phyloP scores from a whole-genome alignment of 2,888 invertebrate genomes.

The Bursaphelenchus okinawaensis region DNA sequence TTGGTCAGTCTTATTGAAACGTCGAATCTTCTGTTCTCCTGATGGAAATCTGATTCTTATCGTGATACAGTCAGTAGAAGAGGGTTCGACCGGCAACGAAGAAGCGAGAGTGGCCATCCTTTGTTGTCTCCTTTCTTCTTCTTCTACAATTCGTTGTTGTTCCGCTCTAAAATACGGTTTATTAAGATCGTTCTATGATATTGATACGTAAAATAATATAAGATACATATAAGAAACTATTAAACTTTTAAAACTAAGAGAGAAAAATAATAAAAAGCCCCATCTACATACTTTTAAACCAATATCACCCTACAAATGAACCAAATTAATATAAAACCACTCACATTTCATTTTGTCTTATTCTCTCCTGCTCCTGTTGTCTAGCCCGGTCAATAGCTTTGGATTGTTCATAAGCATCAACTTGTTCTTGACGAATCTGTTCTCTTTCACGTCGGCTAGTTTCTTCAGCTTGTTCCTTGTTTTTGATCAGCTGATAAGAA shows the following conservation, averaged over 20 bases:
- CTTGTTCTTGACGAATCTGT: slow-evolving; percentile 42
- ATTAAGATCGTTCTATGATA: no score
- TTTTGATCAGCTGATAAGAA: slow-evolving; percentile 28
- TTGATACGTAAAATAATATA: no score
- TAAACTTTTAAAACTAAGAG: no score
- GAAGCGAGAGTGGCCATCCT: slow-evolving; percentile 19
- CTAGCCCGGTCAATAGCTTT: slow-evolving; percentile 42
- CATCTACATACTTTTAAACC: not conserved
- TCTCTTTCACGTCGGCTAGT: slow-evolving; percentile 43
- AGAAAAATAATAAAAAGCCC: no score
- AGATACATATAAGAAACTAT: no score
- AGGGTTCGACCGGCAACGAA: slow-evolving; percentile 43
- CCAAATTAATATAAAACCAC: slow-evolving; percentile 4
- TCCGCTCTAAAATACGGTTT: not conserved
- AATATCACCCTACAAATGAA: not conserved
- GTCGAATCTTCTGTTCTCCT: slow-evolving; percentile 39
- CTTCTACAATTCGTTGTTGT: not conserved
- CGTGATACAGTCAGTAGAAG: slow-evolving; percentile 30
- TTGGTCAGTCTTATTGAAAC: slow-evolving; percentile 40
- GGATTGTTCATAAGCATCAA: slow-evolving; percentile 43
- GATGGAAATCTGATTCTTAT: slow-evolving; percentile 48
- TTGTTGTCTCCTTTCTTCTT: slow-evolving; percentile 16
- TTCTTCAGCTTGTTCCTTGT: slow-evolving; percentile 27
- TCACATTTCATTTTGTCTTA: slow-evolving; percentile 20
- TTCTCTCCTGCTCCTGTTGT: slow-evolving; percentile 35